These are phyloP conservation scores for Apotomis turbidana DNA, from an alignment of 2,888 invertebrate genomes.

Conservation along the genomic window DNA sequence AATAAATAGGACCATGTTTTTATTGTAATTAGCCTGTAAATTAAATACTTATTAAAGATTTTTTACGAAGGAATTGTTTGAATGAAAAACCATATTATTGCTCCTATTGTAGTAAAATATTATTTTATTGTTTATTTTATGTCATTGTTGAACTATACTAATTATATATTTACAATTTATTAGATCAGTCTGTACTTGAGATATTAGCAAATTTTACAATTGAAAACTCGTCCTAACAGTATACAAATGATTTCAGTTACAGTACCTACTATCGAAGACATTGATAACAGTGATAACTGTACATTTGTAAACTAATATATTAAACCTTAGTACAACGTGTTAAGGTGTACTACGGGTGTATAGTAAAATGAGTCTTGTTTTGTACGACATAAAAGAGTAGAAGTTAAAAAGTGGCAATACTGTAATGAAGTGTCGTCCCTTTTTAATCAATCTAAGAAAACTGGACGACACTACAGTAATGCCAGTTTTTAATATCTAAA, in stretches of 20 bases:
- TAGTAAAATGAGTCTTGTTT: no score
- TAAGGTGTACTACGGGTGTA: no score
- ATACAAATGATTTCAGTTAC: constrained; percentile 5
- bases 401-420: no score
- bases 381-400: no score
- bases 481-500: no score
- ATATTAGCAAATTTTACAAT: constrained; percentile 12
- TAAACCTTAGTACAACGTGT: no score
- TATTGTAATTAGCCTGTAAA: constrained; percentile 20
- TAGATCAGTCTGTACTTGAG: constrained; percentile 43
- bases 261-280: no score
- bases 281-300: no score
- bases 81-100: constrained; percentile 15
- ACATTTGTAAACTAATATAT: no score
- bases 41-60: constrained; percentile 7
- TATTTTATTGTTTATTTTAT: constrained; percentile 22
- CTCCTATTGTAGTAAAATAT: constrained; percentile 38
- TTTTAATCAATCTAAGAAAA: no score
- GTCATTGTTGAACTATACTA: neutral
- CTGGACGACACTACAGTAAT: no score
- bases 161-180: constrained; percentile 20
- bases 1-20: neutral
- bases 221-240: neutral
- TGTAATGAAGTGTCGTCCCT: no score
- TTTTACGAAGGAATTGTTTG: constrained; percentile 7